Conservation (phyloP, 2,888 invertebrate species). For the Polydesmus complanatus region DNA sequence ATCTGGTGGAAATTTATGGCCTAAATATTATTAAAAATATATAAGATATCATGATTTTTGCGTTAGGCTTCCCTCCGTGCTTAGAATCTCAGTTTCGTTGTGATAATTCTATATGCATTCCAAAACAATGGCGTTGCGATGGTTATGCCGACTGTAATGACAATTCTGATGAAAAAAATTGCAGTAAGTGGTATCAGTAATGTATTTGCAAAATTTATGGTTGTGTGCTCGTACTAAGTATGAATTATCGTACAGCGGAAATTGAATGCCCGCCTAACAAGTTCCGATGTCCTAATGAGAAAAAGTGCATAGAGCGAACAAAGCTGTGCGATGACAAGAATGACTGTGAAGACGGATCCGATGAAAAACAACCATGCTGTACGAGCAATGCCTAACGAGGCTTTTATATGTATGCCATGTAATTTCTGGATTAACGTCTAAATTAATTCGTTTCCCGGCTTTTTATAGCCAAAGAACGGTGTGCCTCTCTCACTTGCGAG, state of each 20-base stretch:
- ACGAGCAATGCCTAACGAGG: conserved; percentile 35
- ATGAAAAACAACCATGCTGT: conserved; percentile 74
- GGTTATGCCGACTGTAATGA: conserved; percentile 68
- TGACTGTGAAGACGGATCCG: conserved; percentile 83
- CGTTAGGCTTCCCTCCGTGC: conserved; percentile 69
- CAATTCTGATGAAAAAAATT: conserved; percentile 75
- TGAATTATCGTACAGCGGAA: conserved; percentile 42
- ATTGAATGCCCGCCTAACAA: conserved; percentile 79
- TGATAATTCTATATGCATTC: conserved; percentile 84
- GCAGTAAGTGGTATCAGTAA: conserved; percentile 36
- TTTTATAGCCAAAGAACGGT: conserved; percentile 53
- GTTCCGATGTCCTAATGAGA: conserved; percentile 70
- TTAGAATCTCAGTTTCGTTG: conserved; percentile 84
- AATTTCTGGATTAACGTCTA: background rate
- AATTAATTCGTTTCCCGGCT: background rate
- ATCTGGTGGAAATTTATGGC: background rate
- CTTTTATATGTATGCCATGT: background rate
- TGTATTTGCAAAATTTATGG: background rate
- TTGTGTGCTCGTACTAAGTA: no score
- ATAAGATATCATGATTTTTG: background rate
- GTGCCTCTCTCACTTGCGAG: conserved; percentile 72
- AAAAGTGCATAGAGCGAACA: conserved; percentile 73
- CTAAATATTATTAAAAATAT: background rate
- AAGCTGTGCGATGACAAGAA: conserved; percentile 79
- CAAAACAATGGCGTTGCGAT: conserved; percentile 43